These are phyloP conservation scores for Oegoconia quadripuncta DNA, from an alignment of 2,888 invertebrate species.

Conservation along the genomic window DNA sequence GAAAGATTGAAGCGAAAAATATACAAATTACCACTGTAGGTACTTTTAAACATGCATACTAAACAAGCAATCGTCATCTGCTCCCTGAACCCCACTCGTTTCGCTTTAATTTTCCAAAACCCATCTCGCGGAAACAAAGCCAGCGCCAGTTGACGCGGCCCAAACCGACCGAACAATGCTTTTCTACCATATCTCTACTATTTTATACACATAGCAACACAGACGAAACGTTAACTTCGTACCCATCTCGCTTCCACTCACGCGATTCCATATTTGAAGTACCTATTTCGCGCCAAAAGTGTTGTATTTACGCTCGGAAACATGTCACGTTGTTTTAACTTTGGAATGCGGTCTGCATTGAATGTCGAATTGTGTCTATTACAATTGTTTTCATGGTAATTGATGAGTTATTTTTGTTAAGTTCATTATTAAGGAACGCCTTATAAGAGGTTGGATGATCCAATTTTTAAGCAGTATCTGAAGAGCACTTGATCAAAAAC, in stretches of 20 bases:
- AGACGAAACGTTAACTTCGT: constrained; percentile 47
- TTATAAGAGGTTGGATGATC: too few species aligned
- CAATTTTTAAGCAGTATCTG: too few species aligned
- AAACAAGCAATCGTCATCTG: constrained; percentile 51
- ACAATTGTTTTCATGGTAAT: constrained; percentile 33
- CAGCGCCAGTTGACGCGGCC: constrained; percentile 70
- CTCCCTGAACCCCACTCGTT: constrained; percentile 56
- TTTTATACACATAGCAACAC: constrained; percentile 54
- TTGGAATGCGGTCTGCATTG: constrained; percentile 70
- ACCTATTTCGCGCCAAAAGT: constrained; percentile 58
- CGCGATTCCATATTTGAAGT: constrained; percentile 19
- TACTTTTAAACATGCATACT: constrained; percentile 25
- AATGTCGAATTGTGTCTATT: constrained; percentile 47
- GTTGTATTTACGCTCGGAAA: constrained; percentile 47
- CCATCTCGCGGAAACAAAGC: constrained; percentile 67
- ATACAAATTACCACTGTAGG: neutral
- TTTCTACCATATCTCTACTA: constrained; percentile 54
- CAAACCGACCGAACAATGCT: constrained; percentile 71
- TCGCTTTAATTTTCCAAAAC: constrained; percentile 73
- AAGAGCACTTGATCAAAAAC: too few species aligned
- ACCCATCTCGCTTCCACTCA: constrained; percentile 45
- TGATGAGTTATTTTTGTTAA: too few species aligned
- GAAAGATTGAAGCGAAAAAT: constrained; percentile 33
- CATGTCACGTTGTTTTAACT: constrained; percentile 69
- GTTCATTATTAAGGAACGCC: too few species aligned